These are phyloP conservation scores for Pseudochirops corinnae DNA, from an alignment of 2,797 vertebrate genomes.

Conservation along the genomic window DNA sequence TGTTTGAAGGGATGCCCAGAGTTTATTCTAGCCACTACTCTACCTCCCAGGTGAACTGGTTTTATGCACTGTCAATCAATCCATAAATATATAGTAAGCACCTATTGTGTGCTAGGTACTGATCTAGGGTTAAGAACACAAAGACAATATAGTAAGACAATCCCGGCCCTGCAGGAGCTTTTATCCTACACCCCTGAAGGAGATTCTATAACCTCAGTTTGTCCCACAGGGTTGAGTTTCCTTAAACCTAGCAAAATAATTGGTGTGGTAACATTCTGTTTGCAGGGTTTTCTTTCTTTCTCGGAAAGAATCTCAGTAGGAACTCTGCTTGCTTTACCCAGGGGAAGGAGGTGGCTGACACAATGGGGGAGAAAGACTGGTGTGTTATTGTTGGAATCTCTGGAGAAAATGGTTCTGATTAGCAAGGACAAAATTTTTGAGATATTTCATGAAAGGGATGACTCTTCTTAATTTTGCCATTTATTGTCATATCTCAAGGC, in stretches of 20 bases:
- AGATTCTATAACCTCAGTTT: not conserved
- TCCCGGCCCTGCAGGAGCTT: not conserved
- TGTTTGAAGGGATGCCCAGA: not conserved
- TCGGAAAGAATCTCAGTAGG: conserved; percentile 18
- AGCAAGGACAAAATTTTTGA: conserved; percentile 58
- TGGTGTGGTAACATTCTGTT: not conserved
- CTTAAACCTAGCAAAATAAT: conserved; percentile 19
- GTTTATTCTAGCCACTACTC: not conserved
- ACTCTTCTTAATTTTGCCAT: conserved; percentile 43
- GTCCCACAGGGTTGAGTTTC: not conserved
- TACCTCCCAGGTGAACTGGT: not conserved
- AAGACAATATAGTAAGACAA: not conserved
- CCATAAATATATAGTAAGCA: not conserved
- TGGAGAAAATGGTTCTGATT: conserved; percentile 68
- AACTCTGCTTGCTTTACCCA: conserved; percentile 26
- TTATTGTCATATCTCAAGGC: conserved; percentile 61
- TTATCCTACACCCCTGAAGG: not conserved
- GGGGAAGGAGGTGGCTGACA: not conserved
- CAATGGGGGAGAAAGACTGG: not conserved
- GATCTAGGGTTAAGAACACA: not conserved
- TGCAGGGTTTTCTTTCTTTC: not conserved
- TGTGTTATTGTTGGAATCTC: conserved; percentile 63
- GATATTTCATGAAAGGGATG: conserved; percentile 64
- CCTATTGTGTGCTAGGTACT: not conserved
- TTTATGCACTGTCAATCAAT: not conserved